Evolutionary conservation across 2,113 vertebrate species (phyloP).

Genomic region (Pogonocichla stellata): DNA sequence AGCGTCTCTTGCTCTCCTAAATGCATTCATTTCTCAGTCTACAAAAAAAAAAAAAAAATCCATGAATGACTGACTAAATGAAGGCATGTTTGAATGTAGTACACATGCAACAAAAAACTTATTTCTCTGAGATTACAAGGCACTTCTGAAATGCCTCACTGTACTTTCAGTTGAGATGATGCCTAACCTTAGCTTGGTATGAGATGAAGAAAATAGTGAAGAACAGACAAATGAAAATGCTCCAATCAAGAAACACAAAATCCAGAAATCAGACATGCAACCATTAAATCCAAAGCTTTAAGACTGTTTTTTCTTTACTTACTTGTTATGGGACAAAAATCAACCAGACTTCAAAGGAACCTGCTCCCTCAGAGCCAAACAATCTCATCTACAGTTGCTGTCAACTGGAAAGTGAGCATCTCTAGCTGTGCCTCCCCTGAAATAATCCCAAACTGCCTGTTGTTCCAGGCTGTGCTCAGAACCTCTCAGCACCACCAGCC

Average conservation of each 20-base stretch:
- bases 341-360: conserved; percentile 45
- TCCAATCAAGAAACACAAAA: neutral
- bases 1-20: neutral
- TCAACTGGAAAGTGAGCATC: conserved; percentile 28
- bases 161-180: neutral
- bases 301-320: conserved; percentile 60
- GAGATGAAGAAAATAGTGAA: neutral
- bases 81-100: neutral
- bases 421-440: neutral
- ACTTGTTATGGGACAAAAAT: conserved; percentile 43
- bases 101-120: neutral
- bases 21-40: neutral
- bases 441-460: conserved; percentile 59
- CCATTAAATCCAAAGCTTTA: conserved; percentile 2
- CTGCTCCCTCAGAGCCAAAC: conserved; percentile 31
- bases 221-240: neutral
- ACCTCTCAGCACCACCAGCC: conserved; percentile 54
- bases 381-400: neutral
- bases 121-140: neutral
- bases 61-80: neutral
- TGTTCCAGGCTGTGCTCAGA: conserved; percentile 57
- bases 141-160: neutral
- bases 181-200: neutral
- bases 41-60: neutral
- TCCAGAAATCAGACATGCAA: neutral